Conservation (phyloP, 2,113 vertebrate genomes). For the Phycodurus eques region DNA sequence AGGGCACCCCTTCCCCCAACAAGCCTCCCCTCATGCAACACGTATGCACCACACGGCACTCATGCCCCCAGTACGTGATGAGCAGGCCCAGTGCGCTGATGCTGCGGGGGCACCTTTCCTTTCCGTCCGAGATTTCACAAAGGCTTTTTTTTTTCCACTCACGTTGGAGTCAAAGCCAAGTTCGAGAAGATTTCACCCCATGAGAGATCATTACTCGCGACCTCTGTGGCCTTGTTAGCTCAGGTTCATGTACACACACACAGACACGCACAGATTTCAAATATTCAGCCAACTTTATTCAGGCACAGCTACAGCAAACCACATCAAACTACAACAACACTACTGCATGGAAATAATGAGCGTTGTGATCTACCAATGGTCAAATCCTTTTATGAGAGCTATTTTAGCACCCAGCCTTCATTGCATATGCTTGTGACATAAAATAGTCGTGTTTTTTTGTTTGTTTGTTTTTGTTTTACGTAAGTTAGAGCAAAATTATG, state of each 20-base stretch:
- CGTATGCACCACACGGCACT: conserved; percentile 29
- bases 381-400: background rate
- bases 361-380: background rate
- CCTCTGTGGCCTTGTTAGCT: conserved; percentile 35
- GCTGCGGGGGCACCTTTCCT: conserved; percentile 39
- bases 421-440: background rate
- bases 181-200: conserved; percentile 38
- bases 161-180: conserved; percentile 26
- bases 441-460: background rate
- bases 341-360: background rate
- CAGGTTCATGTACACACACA: conserved; percentile 26
- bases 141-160: conserved; percentile 34
- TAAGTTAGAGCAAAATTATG: too few species aligned
- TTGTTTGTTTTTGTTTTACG: too few species aligned
- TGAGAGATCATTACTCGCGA: conserved; percentile 59
- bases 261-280: conserved; percentile 10
- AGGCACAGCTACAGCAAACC: conserved; percentile 4
- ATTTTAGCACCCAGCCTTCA: background rate
- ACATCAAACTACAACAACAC: background rate
- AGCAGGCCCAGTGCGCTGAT: conserved; percentile 6
- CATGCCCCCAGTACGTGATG: conserved; percentile 51
- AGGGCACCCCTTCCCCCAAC: conserved; percentile 33
- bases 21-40: conserved; percentile 10
- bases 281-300: conserved; percentile 15
- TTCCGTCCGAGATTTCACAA: conserved; percentile 42